A percentile compares a stretch with the other conserved stretches of the same genome.
Conservation (phyloP, 2,113 vertebrate genomes). For the Oryctolagus cuniculus region mOryCun1.1 NC_091438.1:130669501-130670000, state of each 20-base stretch:
- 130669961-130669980: background rate
- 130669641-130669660: background rate
- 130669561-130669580: background rate
- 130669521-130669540: slow-evolving; percentile 15
- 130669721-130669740: background rate
- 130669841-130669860: background rate
- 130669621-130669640: background rate
- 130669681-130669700: background rate
- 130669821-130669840: background rate
- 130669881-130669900: slow-evolving; percentile 5
- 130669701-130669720: background rate
- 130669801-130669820: slow-evolving; percentile 7
- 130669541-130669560: slow-evolving; percentile 2
- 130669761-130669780: slow-evolving; percentile 13
- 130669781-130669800: background rate
- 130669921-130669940: background rate
- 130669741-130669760: background rate
- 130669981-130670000: background rate
- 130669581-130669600: background rate
- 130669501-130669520: background rate
- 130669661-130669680: background rate
- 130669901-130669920: slow-evolving; percentile 6
- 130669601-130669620: background rate
- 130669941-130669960: background rate
- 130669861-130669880: background rate